Evolutionary conservation across 35 echinoderm and acorn worm species (phyloP).

Genomic region (Ophiothrix spiculata): DNA sequence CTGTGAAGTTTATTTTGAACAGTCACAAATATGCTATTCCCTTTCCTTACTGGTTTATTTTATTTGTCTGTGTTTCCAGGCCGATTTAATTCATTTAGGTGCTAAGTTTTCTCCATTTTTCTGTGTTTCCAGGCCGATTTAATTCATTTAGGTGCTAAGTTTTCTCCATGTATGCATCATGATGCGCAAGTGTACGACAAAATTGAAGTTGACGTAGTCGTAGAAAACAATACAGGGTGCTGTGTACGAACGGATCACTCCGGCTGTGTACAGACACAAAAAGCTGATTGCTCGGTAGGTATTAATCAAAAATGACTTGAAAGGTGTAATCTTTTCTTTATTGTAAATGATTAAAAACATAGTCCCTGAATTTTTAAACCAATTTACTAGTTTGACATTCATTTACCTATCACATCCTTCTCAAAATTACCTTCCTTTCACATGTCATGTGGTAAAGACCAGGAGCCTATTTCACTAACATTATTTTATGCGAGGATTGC

Average conservation of each 20-base stretch:
- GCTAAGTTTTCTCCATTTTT: conserved; percentile 77
- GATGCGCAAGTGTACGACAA: conserved; percentile 67
- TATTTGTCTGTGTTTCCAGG: conserved; percentile 52
- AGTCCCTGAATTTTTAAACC: too few relatives aligned
- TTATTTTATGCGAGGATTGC: too few relatives aligned
- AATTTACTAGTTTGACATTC: too few relatives aligned
- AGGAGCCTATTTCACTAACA: too few relatives aligned
- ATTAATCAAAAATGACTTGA: not conserved
- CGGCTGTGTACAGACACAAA: conserved; percentile 73
- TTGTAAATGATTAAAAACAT: too few relatives aligned
- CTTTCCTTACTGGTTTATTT: too few relatives aligned
- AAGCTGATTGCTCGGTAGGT: conserved; percentile 82
- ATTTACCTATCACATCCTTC: too few relatives aligned
- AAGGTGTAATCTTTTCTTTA: not conserved
- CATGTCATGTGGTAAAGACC: too few relatives aligned
- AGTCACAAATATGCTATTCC: too few relatives aligned
- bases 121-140: conserved; percentile 71
- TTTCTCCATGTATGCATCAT: conserved; percentile 94
- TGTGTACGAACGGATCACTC: conserved; percentile 83
- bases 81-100: conserved; percentile 89
- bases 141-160: conserved; percentile 95
- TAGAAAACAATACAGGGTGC: conserved; percentile 81
- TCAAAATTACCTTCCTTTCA: too few relatives aligned
- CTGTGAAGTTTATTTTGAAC: too few relatives aligned
- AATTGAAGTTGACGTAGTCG: conserved; percentile 36